Evolutionary conservation across 1,140 invertebrate genomes (phyloP).

Genomic region (Brachionus plicatilis): DNA sequence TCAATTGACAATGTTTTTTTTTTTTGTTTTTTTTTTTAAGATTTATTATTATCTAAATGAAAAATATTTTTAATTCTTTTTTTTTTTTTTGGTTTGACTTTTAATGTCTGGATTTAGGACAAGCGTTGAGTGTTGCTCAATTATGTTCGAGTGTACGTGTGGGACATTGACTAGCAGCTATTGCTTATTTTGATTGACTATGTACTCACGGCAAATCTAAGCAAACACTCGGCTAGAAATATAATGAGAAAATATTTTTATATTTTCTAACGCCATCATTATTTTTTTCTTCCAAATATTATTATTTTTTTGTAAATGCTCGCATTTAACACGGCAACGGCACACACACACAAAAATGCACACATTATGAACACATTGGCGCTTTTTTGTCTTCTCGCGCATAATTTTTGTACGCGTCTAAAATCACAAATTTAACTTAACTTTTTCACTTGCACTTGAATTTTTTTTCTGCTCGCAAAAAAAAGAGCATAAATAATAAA

Average conservation of each 20-base stretch:
- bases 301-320: not conserved
- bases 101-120: not conserved
- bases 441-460: too few relatives aligned
- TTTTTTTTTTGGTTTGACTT: too few relatives aligned
- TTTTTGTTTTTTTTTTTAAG: not conserved
- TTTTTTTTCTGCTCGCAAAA: too few relatives aligned
- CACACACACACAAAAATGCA: not conserved
- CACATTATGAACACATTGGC: not conserved
- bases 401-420: too few relatives aligned
- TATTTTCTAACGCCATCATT: conserved; percentile 14
- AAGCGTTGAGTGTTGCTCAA: not conserved
- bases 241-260: not conserved
- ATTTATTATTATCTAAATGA: not conserved
- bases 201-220: not conserved
- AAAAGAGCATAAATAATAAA: too few relatives aligned
- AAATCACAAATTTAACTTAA: too few relatives aligned
- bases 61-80: too few relatives aligned
- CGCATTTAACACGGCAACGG: not conserved
- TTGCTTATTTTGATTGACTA: not conserved
- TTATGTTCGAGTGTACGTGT: not conserved
- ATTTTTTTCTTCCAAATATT: not conserved
- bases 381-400: too few relatives aligned
- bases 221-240: not conserved
- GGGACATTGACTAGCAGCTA: not conserved
- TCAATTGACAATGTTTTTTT: not conserved